Base-by-base conservation (phyloP, 2,888 invertebrate species). In the Antheraea assamensis region DNA sequence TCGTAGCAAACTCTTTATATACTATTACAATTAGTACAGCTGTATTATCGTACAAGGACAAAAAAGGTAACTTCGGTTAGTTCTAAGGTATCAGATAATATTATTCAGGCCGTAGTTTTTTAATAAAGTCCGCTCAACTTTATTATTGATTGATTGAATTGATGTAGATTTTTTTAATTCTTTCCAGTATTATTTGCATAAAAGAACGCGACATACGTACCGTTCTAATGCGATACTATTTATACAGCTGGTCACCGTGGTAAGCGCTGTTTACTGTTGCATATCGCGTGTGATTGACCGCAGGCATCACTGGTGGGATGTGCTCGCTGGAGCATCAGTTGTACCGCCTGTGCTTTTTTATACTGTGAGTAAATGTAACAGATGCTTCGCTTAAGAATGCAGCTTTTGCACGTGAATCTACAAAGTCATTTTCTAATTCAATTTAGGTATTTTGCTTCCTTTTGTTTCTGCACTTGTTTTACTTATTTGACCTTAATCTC, bases 241-340 rank as follows among this genome's bases (percentile, higher is more conserved):
- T 76, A 79, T 96, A 0, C 96, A 97, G 83, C 83, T 92, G 8
- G 21, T 95, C 0, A 92, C 95, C 70, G 77, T 96, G 7, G 78
- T 91, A 0, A 95, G 95, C 93, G 95, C 95, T 0, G 82, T 95
- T 0, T 82, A 94, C 70, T 97, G 97, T 82, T 95, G 96, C 0
- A 81, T 96, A 52, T 96, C 96, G 0, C 94, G 97, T 8, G 95
- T 97, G 78, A 92, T 95, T 0, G 97, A 97, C 89, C 95, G 95
- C 80, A 87, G 97, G 0, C 97, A 97, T 85, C 97, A 97, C 90
- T 97, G 97, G 96, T 96, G 97, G 96, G 97, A 97, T 84, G 97
- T 97, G 0, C 81, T 96, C 1, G 95, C 95, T 4, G 97, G 97
- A 0, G 90, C 91, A 0, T 74, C 90, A 0, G 81, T 97, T 10